A percentile compares a stretch with the other conserved stretches of the same genome.
Evolutionary conservation across 2,888 invertebrate species (phyloP).

Genomic region (Synanthedon tipuliformis): DNA sequence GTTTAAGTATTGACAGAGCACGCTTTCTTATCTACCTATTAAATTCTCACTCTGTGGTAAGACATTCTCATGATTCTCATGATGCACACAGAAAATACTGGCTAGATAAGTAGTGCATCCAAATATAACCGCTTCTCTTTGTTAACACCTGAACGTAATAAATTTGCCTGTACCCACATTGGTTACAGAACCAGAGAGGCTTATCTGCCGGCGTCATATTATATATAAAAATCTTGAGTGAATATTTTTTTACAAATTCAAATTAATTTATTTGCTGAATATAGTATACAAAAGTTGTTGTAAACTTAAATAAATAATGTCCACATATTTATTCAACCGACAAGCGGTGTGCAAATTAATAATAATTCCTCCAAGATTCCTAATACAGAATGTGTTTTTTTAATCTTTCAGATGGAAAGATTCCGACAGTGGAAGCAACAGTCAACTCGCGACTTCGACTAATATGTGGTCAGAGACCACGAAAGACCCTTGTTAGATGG

Average conservation of each 20-base stretch:
- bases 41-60: too few species aligned
- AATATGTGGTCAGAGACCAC: constrained; percentile 37
- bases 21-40: too few species aligned
- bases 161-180: constrained; percentile 5
- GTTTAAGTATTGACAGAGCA: too few species aligned
- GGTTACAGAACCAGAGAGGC: too few species aligned
- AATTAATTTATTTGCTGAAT: too few species aligned
- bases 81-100: not conserved
- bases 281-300: too few species aligned
- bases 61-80: too few species aligned
- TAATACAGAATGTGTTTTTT: not conserved
- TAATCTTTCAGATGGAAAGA: constrained; percentile 38
- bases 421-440: constrained; percentile 33
- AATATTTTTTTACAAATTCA: not conserved
- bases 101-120: constrained; percentile 1
- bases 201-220: too few species aligned
- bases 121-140: constrained; percentile 7
- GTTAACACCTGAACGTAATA: constrained; percentile 17
- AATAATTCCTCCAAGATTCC: too few species aligned
- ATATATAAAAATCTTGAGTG: not conserved
- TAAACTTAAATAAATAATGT: too few species aligned
- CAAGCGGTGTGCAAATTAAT: too few species aligned
- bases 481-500: constrained; percentile 41
- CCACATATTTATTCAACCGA: too few species aligned
- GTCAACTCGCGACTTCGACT: constrained; percentile 49